Evolutionary conservation across 2,797 vertebrate species (phyloP), one percentile per base, ranked within the genome.

Genomic region (Chanos chanos): DNA sequence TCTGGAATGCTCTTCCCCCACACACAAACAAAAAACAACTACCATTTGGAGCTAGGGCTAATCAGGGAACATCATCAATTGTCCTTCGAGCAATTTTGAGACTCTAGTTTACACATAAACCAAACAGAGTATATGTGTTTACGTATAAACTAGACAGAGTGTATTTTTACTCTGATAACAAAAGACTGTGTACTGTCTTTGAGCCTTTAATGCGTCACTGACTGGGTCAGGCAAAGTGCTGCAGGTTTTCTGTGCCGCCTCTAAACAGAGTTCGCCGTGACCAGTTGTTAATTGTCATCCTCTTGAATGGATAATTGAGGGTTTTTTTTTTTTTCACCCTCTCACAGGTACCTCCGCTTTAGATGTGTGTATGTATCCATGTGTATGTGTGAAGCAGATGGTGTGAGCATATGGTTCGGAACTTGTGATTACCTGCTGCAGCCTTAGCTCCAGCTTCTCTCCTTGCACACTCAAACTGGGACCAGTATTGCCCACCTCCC

Each of bases 401-500:
- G 83, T 79, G 76, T 36, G 65, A 78, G 71, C 86, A 89, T 87
- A 87, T 89, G 86, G 82, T 82, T 72, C 70, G 62, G 83, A 78
- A 78, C 74, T 72, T 84, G 76, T 79, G 75, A 81, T 81, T 76
- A 74, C 78, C 76, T 81, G 76, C 73, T 76, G 66, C 64, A 72
- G 63, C 64, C 64, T 66, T 61, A 69, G n/a, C 59, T 69, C 66
- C 66, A 64, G 67, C 73, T 76, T 76, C 72, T 55, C 68, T 60
- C 48, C 62, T 64, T 28, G 27, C 43, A 54, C 66, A 61, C 66
- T 61, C 56, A 61, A 71, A 65, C 71, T 44, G 58, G 52, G 71
- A 51, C 58, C 56, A 5, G 8, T 56, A 47, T 67, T 63, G 60
- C 70, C 72, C n/a, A n/a, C n/a, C n/a, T n/a, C 72, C n/a, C n/a